Evolutionary conservation across 2,888 invertebrate genomes (phyloP).

Genomic region (Harpalus rubripes): DNA sequence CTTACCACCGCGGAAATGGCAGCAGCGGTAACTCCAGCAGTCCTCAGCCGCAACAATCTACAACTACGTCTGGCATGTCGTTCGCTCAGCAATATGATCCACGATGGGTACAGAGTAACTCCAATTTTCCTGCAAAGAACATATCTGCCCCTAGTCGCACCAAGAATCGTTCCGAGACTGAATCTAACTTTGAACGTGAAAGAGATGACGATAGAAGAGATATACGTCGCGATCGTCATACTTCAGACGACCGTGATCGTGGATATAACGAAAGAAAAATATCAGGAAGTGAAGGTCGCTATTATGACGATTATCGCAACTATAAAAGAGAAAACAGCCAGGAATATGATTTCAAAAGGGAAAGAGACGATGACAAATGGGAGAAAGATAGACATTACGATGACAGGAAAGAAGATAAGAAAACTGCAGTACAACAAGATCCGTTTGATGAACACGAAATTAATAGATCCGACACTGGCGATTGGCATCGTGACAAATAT

Average conservation of each 20-base stretch:
- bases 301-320: conserved; percentile 76
- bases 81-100: conserved; percentile 73
- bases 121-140: conserved; percentile 48
- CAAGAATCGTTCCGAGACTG: conserved; percentile 68
- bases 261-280: conserved; percentile 71
- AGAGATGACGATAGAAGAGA: conserved; percentile 72
- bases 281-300: conserved; percentile 72
- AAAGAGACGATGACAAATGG: conserved; percentile 74
- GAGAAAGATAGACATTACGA: conserved; percentile 69
- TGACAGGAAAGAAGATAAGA: conserved; percentile 68
- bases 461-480: conserved; percentile 70
- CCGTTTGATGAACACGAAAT: conserved; percentile 70
- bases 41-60: conserved; percentile 61
- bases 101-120: conserved; percentile 71
- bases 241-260: conserved; percentile 70
- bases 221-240: conserved; percentile 70
- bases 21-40: conserved; percentile 39
- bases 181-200: conserved; percentile 70
- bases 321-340: conserved; percentile 69
- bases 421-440: conserved; percentile 67
- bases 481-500: conserved; percentile 70
- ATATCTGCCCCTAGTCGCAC: conserved; percentile 15
- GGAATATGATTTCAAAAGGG: conserved; percentile 72
- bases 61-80: conserved; percentile 69
- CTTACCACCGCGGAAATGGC: conserved; percentile 65